Evolutionary conservation across 2,888 invertebrate species (phyloP).

Genomic region (Leptinotarsa peninsularis): DNA sequence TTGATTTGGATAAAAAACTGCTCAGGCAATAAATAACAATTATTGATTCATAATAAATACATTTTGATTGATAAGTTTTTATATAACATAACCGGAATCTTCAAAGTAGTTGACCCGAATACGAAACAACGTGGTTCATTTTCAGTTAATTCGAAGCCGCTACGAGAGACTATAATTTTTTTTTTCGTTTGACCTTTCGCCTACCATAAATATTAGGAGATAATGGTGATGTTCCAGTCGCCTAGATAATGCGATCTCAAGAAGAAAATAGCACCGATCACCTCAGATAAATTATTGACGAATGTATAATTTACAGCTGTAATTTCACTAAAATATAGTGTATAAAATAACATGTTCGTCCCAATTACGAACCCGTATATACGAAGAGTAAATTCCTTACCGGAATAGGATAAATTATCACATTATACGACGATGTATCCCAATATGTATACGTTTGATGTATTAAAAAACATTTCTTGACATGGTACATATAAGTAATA

Average conservation of each 20-base stretch:
- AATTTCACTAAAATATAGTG: slow-evolving; percentile 37
- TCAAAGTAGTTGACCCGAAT: slow-evolving; percentile 3
- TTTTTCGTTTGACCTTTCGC: slow-evolving; percentile 33
- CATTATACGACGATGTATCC: slow-evolving; percentile 25
- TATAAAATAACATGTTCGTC: slow-evolving; percentile 39
- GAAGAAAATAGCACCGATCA: slow-evolving; percentile 41
- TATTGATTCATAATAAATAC: neutral
- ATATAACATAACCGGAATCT: neutral
- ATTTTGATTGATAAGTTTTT: neutral
- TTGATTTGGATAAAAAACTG: no score
- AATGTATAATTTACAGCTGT: slow-evolving; percentile 39
- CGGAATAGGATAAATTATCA: slow-evolving; percentile 32
- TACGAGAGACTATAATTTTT: slow-evolving; percentile 9
- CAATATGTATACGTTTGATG: neutral
- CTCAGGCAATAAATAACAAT: no score
- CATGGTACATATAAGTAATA: neutral
- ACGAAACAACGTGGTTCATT: slow-evolving; percentile 5
- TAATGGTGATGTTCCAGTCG: slow-evolving; percentile 38
- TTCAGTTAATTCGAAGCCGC: slow-evolving; percentile 2
- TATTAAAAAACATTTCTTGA: neutral
- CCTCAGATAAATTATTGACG: slow-evolving; percentile 39
- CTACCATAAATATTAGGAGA: slow-evolving; percentile 33
- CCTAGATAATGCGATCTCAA: slow-evolving; percentile 36
- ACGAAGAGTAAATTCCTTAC: slow-evolving; percentile 30
- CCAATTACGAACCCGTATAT: slow-evolving; percentile 33